Percentiles rank a stretch among this genome's conserved stretches.
phyloP scores from a whole-genome alignment of 2,113 vertebrate genomes.

The Macroglossus sobrinus region DNA sequence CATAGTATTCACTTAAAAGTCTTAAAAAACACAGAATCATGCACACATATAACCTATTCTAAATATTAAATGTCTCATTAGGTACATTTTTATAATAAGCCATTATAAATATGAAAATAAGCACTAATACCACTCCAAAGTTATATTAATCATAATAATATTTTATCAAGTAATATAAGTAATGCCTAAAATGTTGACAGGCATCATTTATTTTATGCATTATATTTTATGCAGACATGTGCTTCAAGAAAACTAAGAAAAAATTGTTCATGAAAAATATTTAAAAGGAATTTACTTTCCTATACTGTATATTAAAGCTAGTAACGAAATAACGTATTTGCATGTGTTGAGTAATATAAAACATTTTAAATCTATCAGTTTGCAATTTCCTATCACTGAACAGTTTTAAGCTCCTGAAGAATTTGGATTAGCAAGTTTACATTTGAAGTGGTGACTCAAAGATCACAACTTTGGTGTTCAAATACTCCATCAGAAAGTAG shows the following conservation, averaged over 20 bases:
- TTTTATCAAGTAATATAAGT: background rate
- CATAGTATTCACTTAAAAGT: background rate
- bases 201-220: background rate
- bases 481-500: background rate
- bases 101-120: conserved; percentile 10
- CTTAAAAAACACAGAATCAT: background rate
- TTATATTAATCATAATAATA: background rate
- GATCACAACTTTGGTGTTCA: background rate
- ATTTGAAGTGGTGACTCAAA: background rate
- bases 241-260: background rate
- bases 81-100: background rate
- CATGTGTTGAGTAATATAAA: background rate
- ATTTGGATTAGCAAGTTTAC: background rate
- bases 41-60: background rate
- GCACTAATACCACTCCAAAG: background rate
- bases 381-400: background rate
- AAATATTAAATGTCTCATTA: background rate
- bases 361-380: background rate
- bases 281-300: background rate
- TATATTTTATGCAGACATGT: background rate
- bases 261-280: background rate
- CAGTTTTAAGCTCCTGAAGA: background rate
- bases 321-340: background rate
- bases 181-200: background rate
- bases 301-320: background rate